Evolutionary conservation across 1,140 invertebrate species (phyloP).

Genomic region (Brachionus rotundiformis): DNA sequence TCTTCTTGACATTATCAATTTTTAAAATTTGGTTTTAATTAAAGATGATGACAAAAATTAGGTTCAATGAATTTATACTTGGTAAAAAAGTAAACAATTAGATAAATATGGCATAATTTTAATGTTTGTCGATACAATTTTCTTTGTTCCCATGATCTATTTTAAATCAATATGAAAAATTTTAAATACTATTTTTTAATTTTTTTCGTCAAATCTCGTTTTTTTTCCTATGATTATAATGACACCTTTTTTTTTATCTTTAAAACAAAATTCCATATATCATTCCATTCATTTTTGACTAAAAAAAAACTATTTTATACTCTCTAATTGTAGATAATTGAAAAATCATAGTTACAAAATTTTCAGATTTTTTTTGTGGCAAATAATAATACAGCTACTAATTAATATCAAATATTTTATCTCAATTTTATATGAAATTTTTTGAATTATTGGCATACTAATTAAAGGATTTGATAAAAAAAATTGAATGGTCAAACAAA

Average conservation of each 20-base stretch:
- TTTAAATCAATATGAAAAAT: background rate
- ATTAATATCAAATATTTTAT: no score
- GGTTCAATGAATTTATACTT: background rate
- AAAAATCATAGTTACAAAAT: no score
- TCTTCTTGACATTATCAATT: background rate
- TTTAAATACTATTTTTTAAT: background rate
- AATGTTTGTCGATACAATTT: constrained; percentile 36
- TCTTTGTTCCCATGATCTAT: background rate
- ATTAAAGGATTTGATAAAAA: no score
- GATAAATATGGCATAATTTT: background rate
- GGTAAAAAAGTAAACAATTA: background rate
- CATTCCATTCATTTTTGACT: constrained; percentile 10
- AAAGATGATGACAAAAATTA: background rate
- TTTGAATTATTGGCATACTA: no score
- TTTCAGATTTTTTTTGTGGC: no score
- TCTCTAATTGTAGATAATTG: background rate
- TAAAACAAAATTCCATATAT: constrained; percentile 10
- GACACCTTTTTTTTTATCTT: background rate
- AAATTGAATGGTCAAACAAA: no score
- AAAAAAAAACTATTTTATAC: background rate
- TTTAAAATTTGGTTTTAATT: background rate
- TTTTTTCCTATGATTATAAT: background rate
- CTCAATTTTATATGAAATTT: no score
- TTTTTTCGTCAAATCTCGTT: background rate
- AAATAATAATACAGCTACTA: no score